Percentiles rank a stretch among this genome's conserved stretches.
phyloP scores from a whole-genome alignment of 1,140 invertebrate species.

The Mesaphorura yosii region DNA sequence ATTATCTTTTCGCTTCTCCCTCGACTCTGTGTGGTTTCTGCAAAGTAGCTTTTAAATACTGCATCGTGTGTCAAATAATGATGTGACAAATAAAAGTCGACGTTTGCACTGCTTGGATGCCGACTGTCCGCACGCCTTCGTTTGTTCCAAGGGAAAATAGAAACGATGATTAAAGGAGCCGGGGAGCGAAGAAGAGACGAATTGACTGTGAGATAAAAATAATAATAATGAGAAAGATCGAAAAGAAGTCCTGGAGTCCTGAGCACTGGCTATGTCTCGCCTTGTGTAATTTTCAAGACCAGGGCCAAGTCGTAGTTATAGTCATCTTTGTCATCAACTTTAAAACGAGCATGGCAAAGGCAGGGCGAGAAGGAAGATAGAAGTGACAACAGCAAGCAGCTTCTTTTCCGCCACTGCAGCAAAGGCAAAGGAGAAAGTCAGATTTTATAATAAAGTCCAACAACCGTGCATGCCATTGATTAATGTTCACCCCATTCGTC shows the following conservation, averaged over 20 bases:
- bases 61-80: background rate
- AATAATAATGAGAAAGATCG: background rate
- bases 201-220: background rate
- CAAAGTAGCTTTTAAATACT: background rate
- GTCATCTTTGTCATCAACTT: background rate
- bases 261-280: too few species aligned
- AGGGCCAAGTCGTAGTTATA: background rate
- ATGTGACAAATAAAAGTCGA: background rate
- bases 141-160: background rate
- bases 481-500: conserved; percentile 24
- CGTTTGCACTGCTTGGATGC: background rate
- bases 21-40: too few species aligned
- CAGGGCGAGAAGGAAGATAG: conserved; percentile 1
- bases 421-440: background rate
- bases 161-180: background rate
- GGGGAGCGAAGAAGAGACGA: background rate
- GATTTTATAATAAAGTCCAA: too few species aligned
- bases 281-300: background rate
- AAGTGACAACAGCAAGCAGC: conserved; percentile 10
- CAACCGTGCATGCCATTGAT: conserved; percentile 27
- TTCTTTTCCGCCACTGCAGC: conserved; percentile 7
- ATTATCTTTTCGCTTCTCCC: too few species aligned
- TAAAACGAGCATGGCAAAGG: background rate
- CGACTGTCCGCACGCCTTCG: background rate
- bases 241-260: too few species aligned